These are phyloP conservation scores for Pterophyllum scalare DNA, from an alignment of 2,113 vertebrate genomes.

Conservation along the genomic window DNA sequence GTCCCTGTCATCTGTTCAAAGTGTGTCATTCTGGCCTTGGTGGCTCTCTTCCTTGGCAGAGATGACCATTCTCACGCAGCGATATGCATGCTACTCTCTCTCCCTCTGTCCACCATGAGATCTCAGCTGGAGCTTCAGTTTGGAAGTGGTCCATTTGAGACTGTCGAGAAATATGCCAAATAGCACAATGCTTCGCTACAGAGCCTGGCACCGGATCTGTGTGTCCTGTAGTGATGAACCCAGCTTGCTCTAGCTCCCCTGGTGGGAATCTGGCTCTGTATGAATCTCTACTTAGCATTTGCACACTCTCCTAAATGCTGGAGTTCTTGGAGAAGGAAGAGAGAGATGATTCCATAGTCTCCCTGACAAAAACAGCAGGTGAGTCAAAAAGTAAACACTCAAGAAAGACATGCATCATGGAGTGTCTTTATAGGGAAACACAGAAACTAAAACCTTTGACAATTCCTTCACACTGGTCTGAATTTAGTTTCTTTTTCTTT, in stretches of 20 bases:
- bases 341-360: neutral
- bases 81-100: slow-evolving; percentile 36
- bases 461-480: slow-evolving; percentile 5
- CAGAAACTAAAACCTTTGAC: slow-evolving; percentile 8
- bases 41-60: slow-evolving; percentile 59
- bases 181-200: slow-evolving; percentile 49
- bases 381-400: slow-evolving; percentile 19
- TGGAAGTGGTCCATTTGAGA: slow-evolving; percentile 58
- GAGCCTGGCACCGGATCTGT: slow-evolving; percentile 39
- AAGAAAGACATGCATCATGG: slow-evolving; percentile 10
- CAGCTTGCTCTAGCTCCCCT: slow-evolving; percentile 49
- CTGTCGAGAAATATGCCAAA: slow-evolving; percentile 57
- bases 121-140: slow-evolving; percentile 61
- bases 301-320: slow-evolving; percentile 14
- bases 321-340: slow-evolving; percentile 1
- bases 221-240: slow-evolving; percentile 61
- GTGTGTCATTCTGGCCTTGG: slow-evolving; percentile 67
- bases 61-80: slow-evolving; percentile 53
- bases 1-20: slow-evolving; percentile 73
- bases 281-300: slow-evolving; percentile 48
- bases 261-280: slow-evolving; percentile 40
- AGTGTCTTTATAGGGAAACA: slow-evolving; percentile 1
- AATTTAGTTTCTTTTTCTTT: slow-evolving; percentile 9
- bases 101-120: slow-evolving; percentile 60
- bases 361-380: neutral